Percentiles rank a stretch among this genome's conserved stretches.
Conservation (phyloP, 1,140 invertebrate genomes). For the Caenorhabditis briggsae region DNA sequence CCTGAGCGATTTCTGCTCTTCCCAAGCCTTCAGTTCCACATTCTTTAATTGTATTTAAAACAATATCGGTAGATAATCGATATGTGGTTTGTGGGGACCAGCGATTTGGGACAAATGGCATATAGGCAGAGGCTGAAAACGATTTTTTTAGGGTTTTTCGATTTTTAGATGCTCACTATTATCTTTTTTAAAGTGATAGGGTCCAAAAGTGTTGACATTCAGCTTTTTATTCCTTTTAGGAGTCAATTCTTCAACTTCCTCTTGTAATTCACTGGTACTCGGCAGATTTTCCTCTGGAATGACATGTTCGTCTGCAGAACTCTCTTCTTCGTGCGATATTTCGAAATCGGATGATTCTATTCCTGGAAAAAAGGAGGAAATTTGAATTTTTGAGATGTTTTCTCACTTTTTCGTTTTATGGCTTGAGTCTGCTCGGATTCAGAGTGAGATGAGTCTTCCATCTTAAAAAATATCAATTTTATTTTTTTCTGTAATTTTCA, state of each 20-base stretch:
- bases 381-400: not conserved
- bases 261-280: not conserved
- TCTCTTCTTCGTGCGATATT: not conserved
- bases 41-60: slow-evolving; percentile 20
- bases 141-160: not conserved
- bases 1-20: slow-evolving; percentile 42
- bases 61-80: slow-evolving; percentile 23
- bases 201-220: not conserved
- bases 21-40: slow-evolving; percentile 48
- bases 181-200: slow-evolving; percentile 36
- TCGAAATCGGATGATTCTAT: not conserved
- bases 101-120: slow-evolving; percentile 4
- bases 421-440: not conserved
- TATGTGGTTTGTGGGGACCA: slow-evolving; percentile 24
- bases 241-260: not conserved
- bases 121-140: slow-evolving; percentile 6
- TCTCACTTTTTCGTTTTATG: not conserved
- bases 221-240: not conserved
- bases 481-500: too few species aligned
- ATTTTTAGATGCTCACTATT: not conserved
- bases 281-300: not conserved
- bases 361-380: not conserved
- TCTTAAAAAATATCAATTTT: too few species aligned
- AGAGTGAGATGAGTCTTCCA: not conserved
- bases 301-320: not conserved